A percentile compares a stretch with the other conserved stretches of the same genome.
phyloP scores from a whole-genome alignment of 2,797 vertebrate species.

The Astyanax mexicanus region DNA sequence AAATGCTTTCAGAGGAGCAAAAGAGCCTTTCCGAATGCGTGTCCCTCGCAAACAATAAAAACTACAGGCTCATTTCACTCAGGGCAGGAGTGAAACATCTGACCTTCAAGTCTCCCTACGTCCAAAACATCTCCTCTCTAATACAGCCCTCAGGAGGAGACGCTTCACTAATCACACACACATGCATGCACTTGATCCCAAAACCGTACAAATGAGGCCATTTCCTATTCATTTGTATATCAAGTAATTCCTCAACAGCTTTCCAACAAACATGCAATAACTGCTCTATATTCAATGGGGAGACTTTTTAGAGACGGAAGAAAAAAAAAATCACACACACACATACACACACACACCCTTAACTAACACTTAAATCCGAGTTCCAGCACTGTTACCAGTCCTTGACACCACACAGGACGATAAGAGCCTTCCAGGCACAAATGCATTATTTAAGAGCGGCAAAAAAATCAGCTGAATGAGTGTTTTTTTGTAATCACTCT shows the following conservation, averaged over 20 bases:
- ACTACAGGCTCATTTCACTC: constrained; percentile 39
- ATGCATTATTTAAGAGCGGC: constrained; percentile 49
- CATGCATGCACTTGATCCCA: not conserved
- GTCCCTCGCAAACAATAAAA: constrained; percentile 29
- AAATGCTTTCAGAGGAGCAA: constrained; percentile 37
- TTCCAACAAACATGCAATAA: not conserved
- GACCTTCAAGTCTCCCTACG: constrained; percentile 43
- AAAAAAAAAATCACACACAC: too few relatives aligned
- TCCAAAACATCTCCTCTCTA: constrained; percentile 39
- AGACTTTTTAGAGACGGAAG: not conserved
- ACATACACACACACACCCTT: too few relatives aligned
- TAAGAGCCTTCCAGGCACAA: constrained; percentile 53
- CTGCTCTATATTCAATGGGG: constrained; percentile 5
- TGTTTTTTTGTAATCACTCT: constrained; percentile 20
- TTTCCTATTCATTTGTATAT: constrained; percentile 4
- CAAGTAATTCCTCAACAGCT: not conserved
- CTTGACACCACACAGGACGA: constrained; percentile 49
- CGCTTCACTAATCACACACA: constrained; percentile 22
- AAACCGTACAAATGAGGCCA: not conserved
- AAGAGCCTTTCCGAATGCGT: constrained; percentile 35
- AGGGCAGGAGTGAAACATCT: constrained; percentile 33
- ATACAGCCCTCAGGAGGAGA: not conserved
- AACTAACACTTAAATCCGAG: constrained; percentile 40
- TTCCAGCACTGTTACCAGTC: constrained; percentile 41
- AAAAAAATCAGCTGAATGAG: constrained; percentile 41